Percentiles rank a stretch among this genome's conserved stretches.
These are phyloP conservation scores for Bergia sp. DNA, from an alignment of 92 coral and sea anemone genomes.

Conservation along the genomic window DNA sequence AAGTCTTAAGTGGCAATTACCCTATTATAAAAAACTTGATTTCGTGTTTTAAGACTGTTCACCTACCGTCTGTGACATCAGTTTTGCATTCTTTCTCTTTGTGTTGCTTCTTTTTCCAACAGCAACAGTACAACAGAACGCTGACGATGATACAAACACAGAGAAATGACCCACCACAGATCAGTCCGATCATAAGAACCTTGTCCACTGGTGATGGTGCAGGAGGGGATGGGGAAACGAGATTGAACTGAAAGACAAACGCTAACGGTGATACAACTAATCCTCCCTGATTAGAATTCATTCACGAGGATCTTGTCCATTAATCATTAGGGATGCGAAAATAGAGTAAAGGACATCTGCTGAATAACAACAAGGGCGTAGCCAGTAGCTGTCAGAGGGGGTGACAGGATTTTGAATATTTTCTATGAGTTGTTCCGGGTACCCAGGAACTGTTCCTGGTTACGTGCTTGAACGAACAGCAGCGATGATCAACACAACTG, in stretches of 20 bases:
- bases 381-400: no score
- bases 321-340: background rate
- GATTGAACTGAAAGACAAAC: slow-evolving; percentile 47
- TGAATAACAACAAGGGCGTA: background rate
- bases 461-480: no score
- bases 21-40: no score
- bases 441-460: no score
- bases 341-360: no score
- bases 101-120: slow-evolving; percentile 64
- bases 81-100: background rate
- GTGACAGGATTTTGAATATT: no score
- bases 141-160: slow-evolving; percentile 53
- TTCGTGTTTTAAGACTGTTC: no score
- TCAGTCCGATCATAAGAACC: slow-evolving; percentile 44
- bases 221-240: background rate
- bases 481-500: no score
- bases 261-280: background rate
- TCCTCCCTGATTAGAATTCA: background rate
- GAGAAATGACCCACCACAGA: slow-evolving; percentile 52
- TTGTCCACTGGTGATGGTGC: slow-evolving; percentile 51
- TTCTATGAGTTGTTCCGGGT: no score
- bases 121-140: slow-evolving; percentile 63
- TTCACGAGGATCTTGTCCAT: background rate
- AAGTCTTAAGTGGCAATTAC: no score
- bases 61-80: slow-evolving; percentile 22